phyloP scores from a whole-genome alignment of 2,888 invertebrate genomes.

The Tupiocoris notatus region DNA sequence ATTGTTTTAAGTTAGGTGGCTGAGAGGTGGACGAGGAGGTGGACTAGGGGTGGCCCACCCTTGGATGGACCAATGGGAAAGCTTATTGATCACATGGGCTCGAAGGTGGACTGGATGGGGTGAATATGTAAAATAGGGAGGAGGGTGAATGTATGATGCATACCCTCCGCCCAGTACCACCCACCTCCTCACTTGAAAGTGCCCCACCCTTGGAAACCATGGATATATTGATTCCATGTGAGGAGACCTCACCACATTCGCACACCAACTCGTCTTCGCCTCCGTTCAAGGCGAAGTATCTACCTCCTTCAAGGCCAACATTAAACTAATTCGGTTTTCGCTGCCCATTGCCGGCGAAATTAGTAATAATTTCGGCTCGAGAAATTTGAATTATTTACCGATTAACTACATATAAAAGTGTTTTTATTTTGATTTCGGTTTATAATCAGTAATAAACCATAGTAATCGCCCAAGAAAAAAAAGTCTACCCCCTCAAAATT shows the following conservation, averaged over 20 bases:
- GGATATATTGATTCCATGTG: constrained; percentile 48
- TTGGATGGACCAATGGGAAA: constrained; percentile 48
- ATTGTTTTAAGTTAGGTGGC: constrained; percentile 32
- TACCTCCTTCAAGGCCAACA: background rate
- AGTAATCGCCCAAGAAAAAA: no score
- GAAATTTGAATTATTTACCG: no score
- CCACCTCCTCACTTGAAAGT: constrained; percentile 30
- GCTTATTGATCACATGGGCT: constrained; percentile 48
- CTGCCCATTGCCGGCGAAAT: no score
- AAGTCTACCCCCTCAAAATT: no score
- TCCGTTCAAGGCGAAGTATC: no score
- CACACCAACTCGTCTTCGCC: constrained; percentile 4
- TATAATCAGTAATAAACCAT: no score
- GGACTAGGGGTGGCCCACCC: constrained; percentile 33
- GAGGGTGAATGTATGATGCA: constrained; percentile 49
- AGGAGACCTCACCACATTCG: constrained; percentile 3
- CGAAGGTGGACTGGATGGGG: constrained; percentile 22
- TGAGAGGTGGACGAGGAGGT: constrained; percentile 5
- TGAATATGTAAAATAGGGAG: constrained; percentile 2
- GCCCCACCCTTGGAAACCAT: constrained; percentile 47
- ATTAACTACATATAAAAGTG: no score
- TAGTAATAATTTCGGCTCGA: no score
- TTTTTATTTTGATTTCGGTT: no score
- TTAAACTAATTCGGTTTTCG: background rate
- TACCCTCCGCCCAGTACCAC: constrained; percentile 35